Evolutionary conservation across 2,888 invertebrate genomes (phyloP), one percentile per base, ranked within the genome.

Genomic region (Aporophyla nigra): DNA sequence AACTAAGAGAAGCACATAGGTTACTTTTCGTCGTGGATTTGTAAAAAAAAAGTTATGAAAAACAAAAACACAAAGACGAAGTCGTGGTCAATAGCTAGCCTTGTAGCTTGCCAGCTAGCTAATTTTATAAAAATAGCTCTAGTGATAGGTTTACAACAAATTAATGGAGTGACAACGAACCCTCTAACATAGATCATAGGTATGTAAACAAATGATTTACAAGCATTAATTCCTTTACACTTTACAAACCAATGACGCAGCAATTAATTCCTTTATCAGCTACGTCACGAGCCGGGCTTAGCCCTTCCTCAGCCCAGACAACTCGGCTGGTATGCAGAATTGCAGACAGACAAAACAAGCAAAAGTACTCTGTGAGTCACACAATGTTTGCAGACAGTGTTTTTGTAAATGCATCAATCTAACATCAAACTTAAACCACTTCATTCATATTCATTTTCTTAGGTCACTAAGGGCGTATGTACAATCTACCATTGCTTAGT

Each of bases 241-340:
- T 24, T 40, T 2, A 10, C n/a, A 46, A 0, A 69, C 14, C 33
- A 78, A 58, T 40, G 24, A 59, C 1, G 12, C 80, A 54, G 24
- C 9, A 56, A 73, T 58, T 40, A 49, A 63, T 68, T 54, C 21
- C 40, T 77, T 61, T 6, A 61, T 66, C 21, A 40, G 61, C 51
- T 6, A 14, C 69, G 59, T 83, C 51, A 65, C 16, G 49, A 51
- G 40, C 33, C 49, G 7, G 21, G 43, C 43, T 59, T 59, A 65
- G 63, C 49, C 53, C 21, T 59, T 68, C 12, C 43, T 65, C 14
- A 56, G 51, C 24, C 40, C 83, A 80, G 79, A 80, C 79, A 70
- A 9, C 5, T 14, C 78, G 83, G 83, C 83, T 71, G 80, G 83
- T 68, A 80, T 83, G 84, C 80, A 33, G 33, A 33, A 33, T 33